Conservation (phyloP, 2,797 vertebrate species). For the Smutsia temminckii region DNA sequence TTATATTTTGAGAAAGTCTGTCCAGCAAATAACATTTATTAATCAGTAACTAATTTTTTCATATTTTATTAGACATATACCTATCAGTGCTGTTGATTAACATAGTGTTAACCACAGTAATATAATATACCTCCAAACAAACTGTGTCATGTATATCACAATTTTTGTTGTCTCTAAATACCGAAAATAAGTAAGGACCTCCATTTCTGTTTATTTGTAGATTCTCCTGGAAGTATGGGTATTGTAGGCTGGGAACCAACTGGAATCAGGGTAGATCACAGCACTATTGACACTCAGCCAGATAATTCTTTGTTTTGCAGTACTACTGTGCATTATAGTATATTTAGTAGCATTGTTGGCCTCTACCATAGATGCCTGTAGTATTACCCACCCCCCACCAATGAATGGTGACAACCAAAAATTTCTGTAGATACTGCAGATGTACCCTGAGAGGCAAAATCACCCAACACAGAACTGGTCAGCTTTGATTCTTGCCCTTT, state of each 20-base stretch:
- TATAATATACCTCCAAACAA: constrained; percentile 1
- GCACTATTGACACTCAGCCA: not conserved
- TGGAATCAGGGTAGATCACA: not conserved
- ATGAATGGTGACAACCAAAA: not conserved
- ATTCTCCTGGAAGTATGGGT: not conserved
- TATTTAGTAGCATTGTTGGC: not conserved
- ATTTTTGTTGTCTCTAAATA: constrained; percentile 31
- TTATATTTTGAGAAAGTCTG: constrained; percentile 2
- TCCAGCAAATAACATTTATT: not conserved
- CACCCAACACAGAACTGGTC: not conserved
- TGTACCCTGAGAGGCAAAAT: not conserved
- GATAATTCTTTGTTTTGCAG: not conserved
- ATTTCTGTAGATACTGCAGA: not conserved
- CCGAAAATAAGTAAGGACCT: not conserved
- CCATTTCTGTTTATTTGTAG: not conserved
- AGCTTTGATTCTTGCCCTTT: not conserved
- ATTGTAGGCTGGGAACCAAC: not conserved
- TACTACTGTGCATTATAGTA: not conserved
- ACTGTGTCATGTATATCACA: not conserved
- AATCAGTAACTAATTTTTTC: constrained; percentile 8
- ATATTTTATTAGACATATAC: not conserved
- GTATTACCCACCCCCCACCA: too few relatives aligned
- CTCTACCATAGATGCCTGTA: not conserved
- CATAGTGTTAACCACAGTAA: not conserved
- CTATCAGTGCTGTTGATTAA: not conserved